phyloP scores from a whole-genome alignment of 1,140 invertebrate species.

The Drosophila orena region DNA sequence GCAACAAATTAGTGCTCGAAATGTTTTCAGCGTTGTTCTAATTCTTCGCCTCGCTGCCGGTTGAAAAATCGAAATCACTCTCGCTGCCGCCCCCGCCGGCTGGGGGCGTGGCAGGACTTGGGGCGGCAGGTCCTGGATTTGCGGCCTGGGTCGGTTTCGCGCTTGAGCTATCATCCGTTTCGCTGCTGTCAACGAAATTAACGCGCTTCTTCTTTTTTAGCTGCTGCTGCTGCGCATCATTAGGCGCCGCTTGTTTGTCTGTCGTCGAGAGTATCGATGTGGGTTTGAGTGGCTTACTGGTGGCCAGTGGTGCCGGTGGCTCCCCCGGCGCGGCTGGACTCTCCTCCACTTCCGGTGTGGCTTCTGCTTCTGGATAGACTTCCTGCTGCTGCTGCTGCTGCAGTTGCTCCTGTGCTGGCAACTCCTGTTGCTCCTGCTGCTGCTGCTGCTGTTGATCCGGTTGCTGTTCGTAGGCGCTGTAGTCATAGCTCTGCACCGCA shows the following conservation, averaged over 20 bases:
- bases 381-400: slow-evolving; percentile 62
- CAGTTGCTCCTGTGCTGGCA: slow-evolving; percentile 7
- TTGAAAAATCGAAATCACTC: slow-evolving; percentile 84
- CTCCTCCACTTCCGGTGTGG: slow-evolving; percentile 42
- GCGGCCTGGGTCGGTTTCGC: slow-evolving; percentile 65
- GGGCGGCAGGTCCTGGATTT: slow-evolving; percentile 31
- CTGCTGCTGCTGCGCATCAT: slow-evolving; percentile 72
- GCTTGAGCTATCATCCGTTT: slow-evolving; percentile 84
- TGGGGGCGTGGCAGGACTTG: slow-evolving; percentile 14
- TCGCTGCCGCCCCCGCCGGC: slow-evolving; percentile 52
- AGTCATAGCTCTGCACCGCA: slow-evolving; percentile 58
- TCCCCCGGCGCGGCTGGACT: slow-evolving; percentile 1
- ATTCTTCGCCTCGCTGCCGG: slow-evolving; percentile 79
- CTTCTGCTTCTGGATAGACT: slow-evolving; percentile 45
- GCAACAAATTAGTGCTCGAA: slow-evolving; percentile 74
- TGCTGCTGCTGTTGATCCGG: slow-evolving; percentile 29
- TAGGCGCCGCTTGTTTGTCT: slow-evolving; percentile 77
- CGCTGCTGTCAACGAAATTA: slow-evolving; percentile 84
- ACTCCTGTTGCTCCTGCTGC: slow-evolving; percentile 16
- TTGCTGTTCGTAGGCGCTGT: slow-evolving; percentile 57
- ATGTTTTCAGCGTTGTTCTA: slow-evolving; percentile 72
- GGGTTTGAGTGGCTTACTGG: slow-evolving; percentile 64
- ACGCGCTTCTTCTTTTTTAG: slow-evolving; percentile 84
- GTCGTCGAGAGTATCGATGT: slow-evolving; percentile 79
- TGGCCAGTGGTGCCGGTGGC: slow-evolving; percentile 22